Evolutionary conservation across 2,797 vertebrate species (phyloP).

Genomic region (Cynopterus sphinx): DNA sequence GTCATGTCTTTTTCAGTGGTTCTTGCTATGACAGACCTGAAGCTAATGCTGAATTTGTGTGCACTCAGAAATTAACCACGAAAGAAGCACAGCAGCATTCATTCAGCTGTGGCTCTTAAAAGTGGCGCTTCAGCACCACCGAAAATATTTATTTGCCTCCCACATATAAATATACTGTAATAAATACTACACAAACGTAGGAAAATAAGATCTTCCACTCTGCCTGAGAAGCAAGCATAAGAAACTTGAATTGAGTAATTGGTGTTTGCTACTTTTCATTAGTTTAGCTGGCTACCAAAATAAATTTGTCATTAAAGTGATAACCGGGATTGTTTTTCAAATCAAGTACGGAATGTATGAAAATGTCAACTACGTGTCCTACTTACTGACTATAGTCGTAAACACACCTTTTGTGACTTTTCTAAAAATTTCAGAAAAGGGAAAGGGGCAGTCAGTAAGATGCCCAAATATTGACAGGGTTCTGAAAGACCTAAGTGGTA

Average conservation of each 20-base stretch:
- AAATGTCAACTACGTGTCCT: neutral
- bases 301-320: neutral
- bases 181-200: neutral
- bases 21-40: neutral
- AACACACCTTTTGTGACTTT: neutral
- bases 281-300: neutral
- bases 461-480: neutral
- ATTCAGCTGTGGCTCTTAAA: constrained; percentile 22
- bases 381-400: neutral
- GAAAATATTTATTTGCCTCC: neutral
- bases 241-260: neutral
- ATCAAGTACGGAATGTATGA: neutral
- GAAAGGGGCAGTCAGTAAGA: neutral
- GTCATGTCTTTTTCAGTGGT: neutral
- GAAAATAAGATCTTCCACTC: neutral
- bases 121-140: neutral
- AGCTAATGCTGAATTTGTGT: neutral
- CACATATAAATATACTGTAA: neutral
- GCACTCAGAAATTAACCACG: neutral
- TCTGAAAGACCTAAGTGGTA: neutral
- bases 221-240: neutral
- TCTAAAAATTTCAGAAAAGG: neutral
- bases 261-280: neutral
- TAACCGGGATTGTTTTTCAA: constrained; percentile 29
- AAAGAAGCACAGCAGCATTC: neutral